Percentiles rank a stretch among this genome's conserved stretches.
These are phyloP conservation scores for Leptoclinus maculatus DNA, from an alignment of 2,797 vertebrate species.

Conservation along the genomic window DNA sequence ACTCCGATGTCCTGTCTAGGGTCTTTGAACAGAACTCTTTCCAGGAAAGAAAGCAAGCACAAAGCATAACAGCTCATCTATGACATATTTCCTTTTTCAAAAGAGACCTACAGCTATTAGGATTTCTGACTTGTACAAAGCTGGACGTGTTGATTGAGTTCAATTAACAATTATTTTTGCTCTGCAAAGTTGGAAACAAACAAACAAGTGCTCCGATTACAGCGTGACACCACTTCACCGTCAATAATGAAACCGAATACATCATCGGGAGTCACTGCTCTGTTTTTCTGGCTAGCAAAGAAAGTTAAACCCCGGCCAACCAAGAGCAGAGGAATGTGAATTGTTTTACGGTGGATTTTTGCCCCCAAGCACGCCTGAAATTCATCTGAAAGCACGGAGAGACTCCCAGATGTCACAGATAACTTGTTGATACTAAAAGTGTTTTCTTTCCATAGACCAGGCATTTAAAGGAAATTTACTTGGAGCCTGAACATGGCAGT, in stretches of 20 bases:
- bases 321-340: constrained; percentile 43
- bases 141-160: not conserved
- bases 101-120: not conserved
- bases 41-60: not conserved
- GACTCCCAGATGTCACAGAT: constrained; percentile 20
- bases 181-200: not conserved
- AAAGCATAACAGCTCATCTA: not conserved
- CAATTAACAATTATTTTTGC: not conserved
- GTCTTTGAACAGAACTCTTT: constrained; percentile 30
- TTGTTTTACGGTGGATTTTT: constrained; percentile 39
- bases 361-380: constrained; percentile 30
- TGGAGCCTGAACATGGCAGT: not conserved
- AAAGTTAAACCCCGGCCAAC: constrained; percentile 30
- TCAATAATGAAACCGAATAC: constrained; percentile 32
- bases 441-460: not conserved
- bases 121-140: constrained; percentile 11
- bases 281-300: constrained; percentile 23
- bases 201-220: not conserved
- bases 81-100: not conserved
- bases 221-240: not conserved
- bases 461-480: constrained; percentile 17
- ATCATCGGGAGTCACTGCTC: constrained; percentile 11
- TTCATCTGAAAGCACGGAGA: constrained; percentile 23
- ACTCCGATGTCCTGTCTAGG: not conserved
- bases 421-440: constrained; percentile 9